These are phyloP conservation scores for Adela reaumurella DNA, from an alignment of 2,888 invertebrate genomes.

Conservation along the genomic window DNA sequence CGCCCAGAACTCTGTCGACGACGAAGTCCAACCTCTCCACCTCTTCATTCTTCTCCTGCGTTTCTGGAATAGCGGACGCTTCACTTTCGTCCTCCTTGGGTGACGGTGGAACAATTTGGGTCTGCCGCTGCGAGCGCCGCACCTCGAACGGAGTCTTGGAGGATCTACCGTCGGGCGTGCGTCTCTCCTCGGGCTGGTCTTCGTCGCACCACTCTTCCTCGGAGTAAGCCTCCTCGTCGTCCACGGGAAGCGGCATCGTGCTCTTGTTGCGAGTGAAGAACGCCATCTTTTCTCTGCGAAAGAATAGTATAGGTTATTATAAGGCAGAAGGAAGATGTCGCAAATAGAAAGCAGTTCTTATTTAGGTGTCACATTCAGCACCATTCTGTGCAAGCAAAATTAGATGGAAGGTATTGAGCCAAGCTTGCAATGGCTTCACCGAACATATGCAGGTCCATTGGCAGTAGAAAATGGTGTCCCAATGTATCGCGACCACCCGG, in stretches of 20 bases:
- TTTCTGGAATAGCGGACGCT: conserved; percentile 4
- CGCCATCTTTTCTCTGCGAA: conserved; percentile 90
- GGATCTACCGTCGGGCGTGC: conserved; percentile 45
- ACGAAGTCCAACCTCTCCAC: conserved; percentile 72
- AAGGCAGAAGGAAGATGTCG: no score
- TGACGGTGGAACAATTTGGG: conserved; percentile 6
- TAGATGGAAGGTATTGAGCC: no score
- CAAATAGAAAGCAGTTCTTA: no score
- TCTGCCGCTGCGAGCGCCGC: conserved; percentile 16
- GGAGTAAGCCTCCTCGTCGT: conserved; percentile 55
- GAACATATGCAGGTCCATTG: no score
- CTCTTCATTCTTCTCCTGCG: conserved; percentile 1
- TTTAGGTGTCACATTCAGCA: no score
- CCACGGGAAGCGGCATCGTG: conserved; percentile 71
- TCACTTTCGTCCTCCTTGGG: conserved; percentile 5
- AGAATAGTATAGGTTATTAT: no score
- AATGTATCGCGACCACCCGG: no score
- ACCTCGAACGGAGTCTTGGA: conserved; percentile 45
- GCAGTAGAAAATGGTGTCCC: no score
- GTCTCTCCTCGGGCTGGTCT: conserved; percentile 35
- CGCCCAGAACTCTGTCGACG: conserved; percentile 78
- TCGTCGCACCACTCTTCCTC: conserved; percentile 43
- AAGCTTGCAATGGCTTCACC: no score
- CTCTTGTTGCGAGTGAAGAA: conserved; percentile 85
- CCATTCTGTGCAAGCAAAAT: no score